Conservation (phyloP, 2,888 invertebrate species). For the Pyrochroa serraticornis region DNA sequence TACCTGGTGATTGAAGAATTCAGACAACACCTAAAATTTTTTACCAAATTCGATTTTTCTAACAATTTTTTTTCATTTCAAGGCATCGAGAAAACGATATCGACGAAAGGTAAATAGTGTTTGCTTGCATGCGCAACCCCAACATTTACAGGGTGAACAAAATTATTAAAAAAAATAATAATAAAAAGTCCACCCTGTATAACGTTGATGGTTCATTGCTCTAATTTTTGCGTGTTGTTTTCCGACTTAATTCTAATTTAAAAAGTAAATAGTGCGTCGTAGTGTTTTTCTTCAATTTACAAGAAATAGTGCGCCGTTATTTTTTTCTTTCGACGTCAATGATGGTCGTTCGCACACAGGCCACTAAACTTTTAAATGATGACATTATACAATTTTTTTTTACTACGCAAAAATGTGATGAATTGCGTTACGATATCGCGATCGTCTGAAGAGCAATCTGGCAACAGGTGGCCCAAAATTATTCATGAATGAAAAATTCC, state of each 20-base stretch:
- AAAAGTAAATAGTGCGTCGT: too few species aligned
- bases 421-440: not conserved
- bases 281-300: not conserved
- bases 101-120: constrained; percentile 17
- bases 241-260: too few species aligned
- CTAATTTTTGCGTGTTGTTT: too few species aligned
- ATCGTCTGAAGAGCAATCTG: constrained; percentile 6
- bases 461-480: constrained; percentile 12
- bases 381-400: constrained; percentile 12
- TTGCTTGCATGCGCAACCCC: not conserved
- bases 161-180: too few species aligned
- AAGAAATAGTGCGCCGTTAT: not conserved
- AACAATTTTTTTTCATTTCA: constrained; percentile 7
- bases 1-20: too few species aligned
- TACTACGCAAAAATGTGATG: constrained; percentile 13
- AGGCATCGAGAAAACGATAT: constrained; percentile 12
- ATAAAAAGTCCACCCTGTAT: too few species aligned
- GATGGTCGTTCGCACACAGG: constrained; percentile 9
- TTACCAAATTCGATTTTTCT: too few species aligned
- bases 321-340: constrained; percentile 8
- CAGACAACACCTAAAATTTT: too few species aligned
- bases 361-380: constrained; percentile 20
- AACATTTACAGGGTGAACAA: too few species aligned
- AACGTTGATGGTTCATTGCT: too few species aligned
- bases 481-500: constrained; percentile 8